phyloP scores from a whole-genome alignment of 2,888 invertebrate species.

The Macaria liturata region DNA sequence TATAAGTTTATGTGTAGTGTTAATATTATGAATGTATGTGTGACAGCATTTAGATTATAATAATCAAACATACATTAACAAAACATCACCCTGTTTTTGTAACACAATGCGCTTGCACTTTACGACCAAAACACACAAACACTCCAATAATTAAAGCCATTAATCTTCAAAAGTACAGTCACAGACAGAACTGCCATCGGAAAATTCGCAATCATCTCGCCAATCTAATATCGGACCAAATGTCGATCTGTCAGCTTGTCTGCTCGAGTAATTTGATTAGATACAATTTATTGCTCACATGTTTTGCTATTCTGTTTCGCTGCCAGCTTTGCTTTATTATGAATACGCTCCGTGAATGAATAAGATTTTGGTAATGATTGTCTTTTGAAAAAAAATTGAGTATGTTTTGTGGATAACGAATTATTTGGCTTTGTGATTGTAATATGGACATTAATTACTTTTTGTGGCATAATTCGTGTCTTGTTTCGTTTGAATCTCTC shows the following conservation, averaged over 20 bases:
- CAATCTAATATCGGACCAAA: conserved; percentile 20
- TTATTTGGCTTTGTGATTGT: too few relatives aligned
- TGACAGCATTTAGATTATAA: too few relatives aligned
- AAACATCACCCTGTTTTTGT: too few relatives aligned
- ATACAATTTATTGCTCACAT: conserved; percentile 26
- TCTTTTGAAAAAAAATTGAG: too few relatives aligned
- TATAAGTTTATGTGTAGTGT: too few relatives aligned
- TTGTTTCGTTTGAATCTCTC: too few relatives aligned
- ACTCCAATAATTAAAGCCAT: conserved; percentile 9
- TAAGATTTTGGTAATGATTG: background rate
- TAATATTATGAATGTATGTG: too few relatives aligned
- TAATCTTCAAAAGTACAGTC: conserved; percentile 26
- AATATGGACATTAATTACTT: too few relatives aligned
- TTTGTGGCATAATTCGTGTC: too few relatives aligned
- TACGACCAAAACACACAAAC: background rate
- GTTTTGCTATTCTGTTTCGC: conserved; percentile 3
- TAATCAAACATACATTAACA: too few relatives aligned
- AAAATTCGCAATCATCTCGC: conserved; percentile 15
- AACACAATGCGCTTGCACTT: background rate
- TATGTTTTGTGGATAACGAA: too few relatives aligned
- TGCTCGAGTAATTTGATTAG: conserved; percentile 29
- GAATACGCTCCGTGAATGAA: background rate
- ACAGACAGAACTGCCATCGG: conserved; percentile 19
- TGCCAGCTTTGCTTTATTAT: conserved; percentile 7
- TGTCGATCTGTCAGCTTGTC: conserved; percentile 19